Evolutionary conservation across 2,888 invertebrate species (phyloP), one percentile per base, ranked within the genome.

Genomic region (Nematopogon swammerdamellus): DNA sequence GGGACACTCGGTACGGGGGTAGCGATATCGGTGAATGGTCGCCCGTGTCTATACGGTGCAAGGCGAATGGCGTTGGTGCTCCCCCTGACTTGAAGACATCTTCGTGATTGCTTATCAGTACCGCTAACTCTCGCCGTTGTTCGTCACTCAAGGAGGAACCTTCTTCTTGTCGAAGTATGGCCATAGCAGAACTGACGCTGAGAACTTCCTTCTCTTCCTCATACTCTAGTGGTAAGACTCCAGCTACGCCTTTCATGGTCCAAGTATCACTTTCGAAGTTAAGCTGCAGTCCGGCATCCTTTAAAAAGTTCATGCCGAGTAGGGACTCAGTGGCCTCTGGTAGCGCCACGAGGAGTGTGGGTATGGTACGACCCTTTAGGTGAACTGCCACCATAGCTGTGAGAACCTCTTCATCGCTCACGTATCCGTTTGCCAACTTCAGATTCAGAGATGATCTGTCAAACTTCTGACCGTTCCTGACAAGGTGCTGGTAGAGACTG

Each of bases 1-100:
- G 4, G 5, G 59, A 56, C 43, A 64, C 50, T 20, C 61, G 53
- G 50, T 63, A 65, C 1, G 62, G 62, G 2, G 63, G 61, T 8
- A 56, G n/a, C n/a, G n/a, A n/a, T n/a, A n/a, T n/a, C 53, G 58
- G 58, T 6, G 50, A 30, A 29, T 62, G 56, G 36, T 60, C 53
- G 2, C 58, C 60, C 2, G 61, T 61, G 29, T 63, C 57, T 5
- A 63, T 65, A 19, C 10, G 43, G 44, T 63, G 63, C 49, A 51
- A 52, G 11, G 55, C 53, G 44, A 52, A 52, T 17, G 53, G 44
- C 11, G 51, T 52, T n/a, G 51, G 48, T 2, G 49, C 51, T 46
- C 47, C 50, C 19, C 18, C 45, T 36, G 36, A 14, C 8, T 14
- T 14, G n/a, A 36, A 36, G 36, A 14, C 11, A 14, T 36, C 8